These are phyloP conservation scores for Thalassophryne amazonica DNA, from an alignment of 2,797 vertebrate species.

Conservation along the genomic window DNA sequence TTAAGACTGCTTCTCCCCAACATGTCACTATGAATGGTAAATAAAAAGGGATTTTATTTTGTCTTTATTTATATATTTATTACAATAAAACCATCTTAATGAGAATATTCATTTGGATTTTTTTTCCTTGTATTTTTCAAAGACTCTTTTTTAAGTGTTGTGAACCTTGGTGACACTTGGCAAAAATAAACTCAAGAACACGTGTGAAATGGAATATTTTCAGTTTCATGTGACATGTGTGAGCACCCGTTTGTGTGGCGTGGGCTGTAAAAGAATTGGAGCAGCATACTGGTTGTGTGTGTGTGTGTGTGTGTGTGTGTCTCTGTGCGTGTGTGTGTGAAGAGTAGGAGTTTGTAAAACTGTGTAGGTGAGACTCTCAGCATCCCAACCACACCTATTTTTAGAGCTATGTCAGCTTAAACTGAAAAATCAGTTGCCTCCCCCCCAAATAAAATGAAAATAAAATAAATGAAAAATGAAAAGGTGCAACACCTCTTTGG, in stretches of 20 bases:
- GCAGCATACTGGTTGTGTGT: slow-evolving; percentile 27
- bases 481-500: slow-evolving; percentile 10
- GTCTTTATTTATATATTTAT: too few species aligned
- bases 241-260: slow-evolving; percentile 54
- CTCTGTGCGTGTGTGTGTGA: slow-evolving; percentile 18
- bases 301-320: slow-evolving; percentile 2
- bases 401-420: slow-evolving; percentile 58
- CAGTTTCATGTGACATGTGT: slow-evolving; percentile 19
- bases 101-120: too few species aligned
- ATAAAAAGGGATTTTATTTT: too few species aligned
- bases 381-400: slow-evolving; percentile 72
- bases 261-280: slow-evolving; percentile 54
- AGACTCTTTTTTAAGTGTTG: slow-evolving; percentile 1
- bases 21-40: too few species aligned
- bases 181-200: slow-evolving; percentile 22
- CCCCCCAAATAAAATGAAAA: slow-evolving; percentile 6
- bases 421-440: slow-evolving; percentile 32
- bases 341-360: slow-evolving; percentile 39
- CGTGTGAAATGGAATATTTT: slow-evolving; percentile 56
- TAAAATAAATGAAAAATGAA: background rate
- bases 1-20: too few species aligned
- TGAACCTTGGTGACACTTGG: slow-evolving; percentile 7
- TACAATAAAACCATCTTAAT: too few species aligned
- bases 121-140: slow-evolving; percentile 19
- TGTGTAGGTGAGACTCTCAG: slow-evolving; percentile 58